A percentile compares a stretch with the other conserved stretches of the same genome.
These are phyloP conservation scores for Anguilla pacifica DNA, from an alignment of 2,797 vertebrate species.

Conservation along the genomic window DNA sequence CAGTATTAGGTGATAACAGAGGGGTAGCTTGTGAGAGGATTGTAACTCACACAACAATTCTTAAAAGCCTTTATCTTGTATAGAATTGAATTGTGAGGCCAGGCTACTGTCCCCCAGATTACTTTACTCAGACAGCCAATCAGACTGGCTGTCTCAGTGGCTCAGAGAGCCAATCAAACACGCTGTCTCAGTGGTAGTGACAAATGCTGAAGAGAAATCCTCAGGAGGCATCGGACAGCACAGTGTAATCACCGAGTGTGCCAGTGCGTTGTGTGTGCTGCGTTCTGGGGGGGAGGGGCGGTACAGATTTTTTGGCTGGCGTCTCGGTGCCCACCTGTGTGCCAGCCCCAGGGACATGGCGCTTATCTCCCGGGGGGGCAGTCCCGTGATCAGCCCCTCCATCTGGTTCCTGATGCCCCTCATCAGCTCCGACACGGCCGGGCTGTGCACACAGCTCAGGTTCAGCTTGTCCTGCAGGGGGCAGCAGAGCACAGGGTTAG, in stretches of 20 bases:
- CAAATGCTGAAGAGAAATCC: constrained; percentile 18
- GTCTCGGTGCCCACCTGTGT: constrained; percentile 81
- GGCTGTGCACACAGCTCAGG: constrained; percentile 91
- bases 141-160: too few species aligned
- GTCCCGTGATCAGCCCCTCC: constrained; percentile 90
- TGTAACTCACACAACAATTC: background rate
- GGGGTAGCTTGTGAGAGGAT: background rate
- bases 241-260: constrained; percentile 27
- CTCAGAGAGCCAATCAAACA: background rate
- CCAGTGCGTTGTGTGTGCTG: too few species aligned
- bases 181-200: constrained; percentile 35
- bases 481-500: background rate
- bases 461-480: constrained; percentile 89
- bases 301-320: too few species aligned
- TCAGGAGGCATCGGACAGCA: constrained; percentile 28
- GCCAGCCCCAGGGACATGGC: constrained; percentile 97
- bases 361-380: constrained; percentile 87
- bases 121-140: background rate
- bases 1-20: background rate
- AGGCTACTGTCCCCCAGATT: background rate
- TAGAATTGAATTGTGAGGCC: background rate
- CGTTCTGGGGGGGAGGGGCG: too few species aligned
- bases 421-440: constrained; percentile 94
- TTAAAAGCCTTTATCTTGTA: background rate
- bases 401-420: constrained; percentile 93